Base-by-base conservation (phyloP, 92 coral and sea anemone genomes). In the Montipora capitata region DNA sequence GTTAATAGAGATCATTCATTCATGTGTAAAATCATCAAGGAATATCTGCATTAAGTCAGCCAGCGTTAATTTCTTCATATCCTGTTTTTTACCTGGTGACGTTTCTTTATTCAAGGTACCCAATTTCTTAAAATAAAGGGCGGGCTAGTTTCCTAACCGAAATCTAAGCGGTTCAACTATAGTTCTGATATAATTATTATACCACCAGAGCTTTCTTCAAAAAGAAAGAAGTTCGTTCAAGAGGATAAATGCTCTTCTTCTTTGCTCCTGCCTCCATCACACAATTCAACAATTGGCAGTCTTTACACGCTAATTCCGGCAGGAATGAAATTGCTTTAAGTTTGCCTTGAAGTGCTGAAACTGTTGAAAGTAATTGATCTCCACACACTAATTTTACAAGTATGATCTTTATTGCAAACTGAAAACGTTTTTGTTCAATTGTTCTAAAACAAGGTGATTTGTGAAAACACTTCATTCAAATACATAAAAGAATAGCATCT, bases 1-100 rank as follows among this genome's bases (percentile, higher is more conserved):
- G 87, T 85, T 84, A 48, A 48, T 79, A 77, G 88, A 64, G 65
- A 78, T 92, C 89, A 92, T 88, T 92, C 10, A 54, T 8, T 54
- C 51, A 54, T 54, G 62, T 79, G 5, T 16, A 49, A 76, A 81
- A 68, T 81, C 49, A 68, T 74, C 52, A 35, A 81, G 48, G 65
- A 83, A 83, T 83, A 72, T 83, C 72, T 72, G 45, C 43, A 72
- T 81, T 54, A 83, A 83, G 58, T 81, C 42, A 83, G 80, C 87
- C 70, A 68, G 80, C 87, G 87, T 59, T 83, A 72, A 83, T 83
- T 71, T 83, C 45, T 4, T 57, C 10, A 72, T 73, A 73, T 83
- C 87, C 87, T 72, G 87, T 72, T 83, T 82, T 63, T 67, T 14
- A 20, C 61, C 72, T 41, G n/a, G 40, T 40, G 82, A 78, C 59